These are phyloP conservation scores for Icerya purchasi DNA, from an alignment of 2,888 invertebrate genomes.

Conservation along the genomic window DNA sequence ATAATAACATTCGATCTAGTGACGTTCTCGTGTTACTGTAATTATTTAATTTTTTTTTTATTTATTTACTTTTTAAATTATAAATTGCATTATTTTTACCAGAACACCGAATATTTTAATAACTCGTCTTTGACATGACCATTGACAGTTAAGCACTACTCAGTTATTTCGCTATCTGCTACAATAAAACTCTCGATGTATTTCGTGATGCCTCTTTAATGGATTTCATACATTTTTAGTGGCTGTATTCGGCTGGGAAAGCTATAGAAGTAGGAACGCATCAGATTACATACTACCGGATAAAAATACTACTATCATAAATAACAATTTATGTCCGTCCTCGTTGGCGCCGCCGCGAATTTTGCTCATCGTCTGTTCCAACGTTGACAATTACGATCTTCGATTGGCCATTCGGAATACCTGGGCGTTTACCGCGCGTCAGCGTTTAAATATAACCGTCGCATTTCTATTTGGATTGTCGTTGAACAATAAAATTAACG, in stretches of 20 bases:
- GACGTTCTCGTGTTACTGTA: no score
- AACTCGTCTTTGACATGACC: no score
- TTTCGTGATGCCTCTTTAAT: no score
- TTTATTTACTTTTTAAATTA: no score
- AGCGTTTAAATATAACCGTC: conserved; percentile 22
- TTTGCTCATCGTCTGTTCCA: conserved; percentile 41
- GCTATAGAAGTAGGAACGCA: background rate
- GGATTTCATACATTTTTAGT: no score
- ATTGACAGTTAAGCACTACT: no score
- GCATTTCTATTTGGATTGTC: conserved; percentile 39
- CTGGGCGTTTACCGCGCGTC: conserved; percentile 33
- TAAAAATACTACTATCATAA: background rate
- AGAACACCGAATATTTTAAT: no score
- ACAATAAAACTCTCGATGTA: no score
- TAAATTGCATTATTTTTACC: no score
- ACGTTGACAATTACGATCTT: conserved; percentile 41
- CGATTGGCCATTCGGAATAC: conserved; percentile 46
- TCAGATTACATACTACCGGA: conserved; percentile 1
- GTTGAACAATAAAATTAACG: conserved; percentile 26
- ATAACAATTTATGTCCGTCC: background rate
- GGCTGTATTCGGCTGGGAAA: conserved; percentile 9
- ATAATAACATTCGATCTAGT: no score
- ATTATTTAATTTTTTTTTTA: no score
- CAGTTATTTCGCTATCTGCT: no score
- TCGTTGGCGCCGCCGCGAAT: conserved; percentile 33